Conservation (phyloP, 2,797 vertebrate species). For the Poeciliopsis infans region DNA sequence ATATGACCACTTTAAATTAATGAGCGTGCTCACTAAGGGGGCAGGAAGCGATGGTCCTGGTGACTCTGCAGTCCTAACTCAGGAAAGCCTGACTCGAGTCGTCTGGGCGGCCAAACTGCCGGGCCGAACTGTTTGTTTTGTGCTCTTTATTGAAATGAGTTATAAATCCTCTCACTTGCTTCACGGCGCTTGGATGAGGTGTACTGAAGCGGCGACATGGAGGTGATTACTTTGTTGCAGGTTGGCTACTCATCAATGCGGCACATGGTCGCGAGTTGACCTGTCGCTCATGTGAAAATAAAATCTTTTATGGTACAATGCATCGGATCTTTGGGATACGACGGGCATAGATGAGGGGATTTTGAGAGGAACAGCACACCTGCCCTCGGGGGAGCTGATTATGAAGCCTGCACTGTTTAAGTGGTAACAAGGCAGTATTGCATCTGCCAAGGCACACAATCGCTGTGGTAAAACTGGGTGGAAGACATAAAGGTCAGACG, state of each 20-base stretch:
- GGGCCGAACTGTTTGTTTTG: conserved; percentile 74
- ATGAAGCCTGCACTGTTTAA: conserved; percentile 68
- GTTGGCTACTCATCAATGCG: conserved; percentile 39
- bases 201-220: conserved; percentile 44
- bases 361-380: conserved; percentile 27
- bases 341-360: conserved; percentile 6
- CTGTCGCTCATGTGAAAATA: conserved; percentile 40
- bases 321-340: conserved; percentile 13
- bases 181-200: conserved; percentile 36
- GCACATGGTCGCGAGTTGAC: conserved; percentile 41
- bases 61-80: conserved; percentile 71
- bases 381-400: conserved; percentile 72
- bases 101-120: conserved; percentile 39
- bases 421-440: conserved; percentile 73
- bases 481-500: conserved; percentile 81
- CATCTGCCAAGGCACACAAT: conserved; percentile 71
- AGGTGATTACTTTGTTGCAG: conserved; percentile 62
- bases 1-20: conserved; percentile 78
- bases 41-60: conserved; percentile 52
- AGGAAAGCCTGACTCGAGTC: conserved; percentile 55
- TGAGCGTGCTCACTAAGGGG: conserved; percentile 59
- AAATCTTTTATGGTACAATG: conserved; percentile 42
- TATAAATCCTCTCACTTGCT: conserved; percentile 61
- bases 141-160: conserved; percentile 71
- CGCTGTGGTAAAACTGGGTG: conserved; percentile 68